phyloP scores from a whole-genome alignment of 2,797 vertebrate species.

The Melanotaenia maccullochi region DNA sequence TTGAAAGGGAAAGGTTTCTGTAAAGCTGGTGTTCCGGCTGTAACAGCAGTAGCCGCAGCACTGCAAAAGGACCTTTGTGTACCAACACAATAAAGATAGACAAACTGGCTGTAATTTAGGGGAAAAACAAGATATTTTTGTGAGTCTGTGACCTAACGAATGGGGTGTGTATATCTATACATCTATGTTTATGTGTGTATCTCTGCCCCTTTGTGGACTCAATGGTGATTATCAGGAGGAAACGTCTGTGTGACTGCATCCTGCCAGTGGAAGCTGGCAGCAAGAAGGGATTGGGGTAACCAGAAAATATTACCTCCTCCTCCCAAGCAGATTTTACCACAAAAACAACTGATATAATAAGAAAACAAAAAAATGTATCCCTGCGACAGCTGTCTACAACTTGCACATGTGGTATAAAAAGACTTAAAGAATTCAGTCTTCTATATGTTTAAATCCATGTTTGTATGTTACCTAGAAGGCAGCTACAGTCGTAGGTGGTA shows the following conservation, averaged over 20 bases:
- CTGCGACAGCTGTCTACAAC: slow-evolving; percentile 3
- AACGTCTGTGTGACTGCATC: slow-evolving; percentile 74
- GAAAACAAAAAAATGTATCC: slow-evolving; percentile 33
- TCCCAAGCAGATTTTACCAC: slow-evolving; percentile 50
- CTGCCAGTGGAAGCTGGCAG: slow-evolving; percentile 67
- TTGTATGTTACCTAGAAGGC: slow-evolving; percentile 89
- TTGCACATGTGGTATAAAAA: not conserved
- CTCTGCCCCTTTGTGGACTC: slow-evolving; percentile 26
- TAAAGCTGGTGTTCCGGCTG: slow-evolving; percentile 16
- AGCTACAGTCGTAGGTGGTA: slow-evolving; percentile 89
- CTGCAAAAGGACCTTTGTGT: slow-evolving; percentile 9
- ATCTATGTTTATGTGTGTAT: slow-evolving; percentile 35
- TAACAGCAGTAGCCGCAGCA: slow-evolving; percentile 32
- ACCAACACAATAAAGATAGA: slow-evolving; percentile 20
- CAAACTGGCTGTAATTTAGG: slow-evolving; percentile 14
- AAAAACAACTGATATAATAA: slow-evolving; percentile 53
- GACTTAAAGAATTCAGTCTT: not conserved
- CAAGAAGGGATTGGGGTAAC: slow-evolving; percentile 18
- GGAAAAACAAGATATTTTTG: slow-evolving; percentile 40
- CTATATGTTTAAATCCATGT: not conserved
- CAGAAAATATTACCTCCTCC: slow-evolving; percentile 30
- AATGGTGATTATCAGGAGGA: slow-evolving; percentile 72
- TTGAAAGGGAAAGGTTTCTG: not conserved
- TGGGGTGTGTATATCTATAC: slow-evolving; percentile 49
- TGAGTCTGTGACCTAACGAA: slow-evolving; percentile 39